These are phyloP conservation scores for Orientallactaga bullata DNA, from an alignment of 2,113 vertebrate genomes.

Conservation along the genomic window DNA sequence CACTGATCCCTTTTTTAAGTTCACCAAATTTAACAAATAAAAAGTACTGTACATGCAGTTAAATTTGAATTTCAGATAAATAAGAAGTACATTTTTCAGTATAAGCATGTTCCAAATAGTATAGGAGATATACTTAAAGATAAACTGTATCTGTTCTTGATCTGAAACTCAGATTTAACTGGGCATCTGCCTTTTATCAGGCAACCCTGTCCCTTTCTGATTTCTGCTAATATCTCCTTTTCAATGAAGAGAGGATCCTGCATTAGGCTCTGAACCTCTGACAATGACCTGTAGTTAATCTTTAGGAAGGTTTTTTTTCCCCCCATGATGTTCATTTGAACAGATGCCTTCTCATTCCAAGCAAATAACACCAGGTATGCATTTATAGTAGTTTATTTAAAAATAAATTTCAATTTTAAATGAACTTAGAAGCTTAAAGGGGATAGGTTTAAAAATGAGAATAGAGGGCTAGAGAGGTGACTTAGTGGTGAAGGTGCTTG, in stretches of 20 bases:
- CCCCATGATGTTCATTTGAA: neutral
- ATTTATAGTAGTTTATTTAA: conserved; percentile 25
- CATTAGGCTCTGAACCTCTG: neutral
- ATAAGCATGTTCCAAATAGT: neutral
- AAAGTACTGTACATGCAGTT: neutral
- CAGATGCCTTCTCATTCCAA: neutral
- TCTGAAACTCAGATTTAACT: conserved; percentile 14
- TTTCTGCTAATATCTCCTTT: neutral
- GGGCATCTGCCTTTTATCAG: conserved; percentile 5
- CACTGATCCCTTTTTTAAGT: neutral
- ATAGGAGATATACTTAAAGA: neutral
- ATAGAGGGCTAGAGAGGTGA: too few species aligned
- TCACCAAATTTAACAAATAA: conserved; percentile 12
- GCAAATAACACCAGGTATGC: neutral
- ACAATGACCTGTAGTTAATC: neutral
- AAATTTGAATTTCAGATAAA: conserved; percentile 41
- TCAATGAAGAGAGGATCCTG: neutral
- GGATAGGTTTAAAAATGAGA: neutral
- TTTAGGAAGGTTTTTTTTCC: conserved; percentile 38
- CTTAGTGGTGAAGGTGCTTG: too few species aligned
- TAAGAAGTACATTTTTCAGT: neutral
- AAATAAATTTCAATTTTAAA: conserved; percentile 51
- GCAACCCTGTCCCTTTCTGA: neutral
- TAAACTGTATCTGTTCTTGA: neutral
- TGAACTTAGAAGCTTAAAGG: conserved; percentile 21